Base-by-base conservation (phyloP, 2,888 invertebrate genomes). In the Encarsia formosa region DNA sequence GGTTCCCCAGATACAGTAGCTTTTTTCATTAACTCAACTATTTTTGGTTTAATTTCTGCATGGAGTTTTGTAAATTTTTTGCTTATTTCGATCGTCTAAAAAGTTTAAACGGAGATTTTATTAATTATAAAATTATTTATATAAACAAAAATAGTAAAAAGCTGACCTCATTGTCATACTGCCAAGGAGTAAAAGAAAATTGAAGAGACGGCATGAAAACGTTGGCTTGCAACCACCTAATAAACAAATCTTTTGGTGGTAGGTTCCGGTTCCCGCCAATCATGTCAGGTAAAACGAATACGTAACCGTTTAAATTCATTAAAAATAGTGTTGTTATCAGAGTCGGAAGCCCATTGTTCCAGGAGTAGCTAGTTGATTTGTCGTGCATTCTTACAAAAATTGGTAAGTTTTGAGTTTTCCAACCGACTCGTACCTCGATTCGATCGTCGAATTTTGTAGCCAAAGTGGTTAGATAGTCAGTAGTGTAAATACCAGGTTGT, bases 101-200 rank as follows among this genome's bases (percentile, higher is more conserved):
- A 74, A 4, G 8, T 8, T 20, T 22, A 75, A 74, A 13, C 3
- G 22, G 4, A 5, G 24, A 22, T 24, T 22, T 20, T 26, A 23
- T 5, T n/a, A 37, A 1, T 19, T n/a, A 13, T n/a, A 11, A 5
- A 42, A 13, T 20, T 15, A 32, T 19, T 15, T 37, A n/a, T 22
- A 1, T 26, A 29, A 23, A 2, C 15, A 19, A 19, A 15, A 19
- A 15, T 13, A 29, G 22, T 11, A 19, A 16, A 19, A 9, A 32
- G 43, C 45, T 59, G 53, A 65, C 69, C 55, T 68, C 79, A 11
- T 78, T 65, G 64, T 85, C 85, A 66, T 81, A 88, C 56, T 86
- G 83, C 91, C 91, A 92, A 0, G 91, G 91, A 1, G 82, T 81
- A 52, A 82, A 83, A 0, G 91, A 90, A 64, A 86, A 88, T 73